Evolutionary conservation across 2,888 invertebrate genomes (phyloP).

Genomic region (Macaria notata): DNA sequence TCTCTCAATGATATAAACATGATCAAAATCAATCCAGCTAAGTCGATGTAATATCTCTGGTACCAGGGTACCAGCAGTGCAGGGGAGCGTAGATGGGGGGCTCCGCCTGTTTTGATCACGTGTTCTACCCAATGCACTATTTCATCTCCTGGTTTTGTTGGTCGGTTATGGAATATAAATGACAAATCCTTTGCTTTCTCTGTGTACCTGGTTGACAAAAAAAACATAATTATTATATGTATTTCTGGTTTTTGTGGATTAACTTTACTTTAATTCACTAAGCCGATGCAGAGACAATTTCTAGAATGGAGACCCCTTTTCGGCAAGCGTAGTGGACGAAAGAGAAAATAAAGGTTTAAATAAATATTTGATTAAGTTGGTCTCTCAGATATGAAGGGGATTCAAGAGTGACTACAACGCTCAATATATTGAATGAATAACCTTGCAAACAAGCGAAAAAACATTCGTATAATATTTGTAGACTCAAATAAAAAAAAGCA

Average conservation of each 20-base stretch:
- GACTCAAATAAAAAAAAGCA: no score
- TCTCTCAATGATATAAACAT: no score
- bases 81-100: constrained; percentile 47
- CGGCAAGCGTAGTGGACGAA: no score
- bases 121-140: constrained; percentile 49
- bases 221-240: neutral
- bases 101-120: constrained; percentile 46
- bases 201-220: constrained; percentile 36
- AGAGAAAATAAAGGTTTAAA: neutral
- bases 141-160: constrained; percentile 41
- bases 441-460: no score
- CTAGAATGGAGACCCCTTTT: no score
- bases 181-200: constrained; percentile 43
- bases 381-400: no score
- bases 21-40: constrained; percentile 4
- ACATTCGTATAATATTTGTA: no score
- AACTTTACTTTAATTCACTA: no score
- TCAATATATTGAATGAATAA: no score
- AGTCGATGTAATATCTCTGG: constrained; percentile 51
- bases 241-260: no score
- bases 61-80: constrained; percentile 46
- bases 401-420: no score
- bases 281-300: no score
- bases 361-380: neutral
- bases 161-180: constrained; percentile 46